Percentiles rank a stretch among this genome's conserved stretches.
Evolutionary conservation across 2,113 vertebrate genomes (phyloP).

Genomic region (Menura novaehollandiae): DNA sequence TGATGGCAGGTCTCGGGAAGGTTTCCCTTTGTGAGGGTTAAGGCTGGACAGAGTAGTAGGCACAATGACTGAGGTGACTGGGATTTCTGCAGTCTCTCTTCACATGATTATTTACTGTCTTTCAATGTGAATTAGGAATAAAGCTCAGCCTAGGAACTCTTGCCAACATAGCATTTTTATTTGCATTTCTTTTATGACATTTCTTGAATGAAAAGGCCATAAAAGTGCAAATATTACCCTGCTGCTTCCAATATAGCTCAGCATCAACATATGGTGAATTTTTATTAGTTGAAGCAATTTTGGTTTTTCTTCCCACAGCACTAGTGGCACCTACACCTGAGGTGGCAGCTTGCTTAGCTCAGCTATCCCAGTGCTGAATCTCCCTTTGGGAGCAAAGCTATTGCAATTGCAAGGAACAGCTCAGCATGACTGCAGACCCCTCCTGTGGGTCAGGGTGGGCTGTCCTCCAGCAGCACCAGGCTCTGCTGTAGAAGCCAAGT

Average conservation of each 20-base stretch:
- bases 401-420: not conserved
- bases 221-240: not conserved
- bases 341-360: not conserved
- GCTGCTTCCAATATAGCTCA: not conserved
- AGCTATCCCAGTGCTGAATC: rapidly evolving
- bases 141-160: not conserved
- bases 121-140: not conserved
- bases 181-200: not conserved
- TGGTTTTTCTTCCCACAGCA: not conserved
- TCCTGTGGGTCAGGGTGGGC: rapidly evolving
- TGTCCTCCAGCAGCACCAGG: not conserved
- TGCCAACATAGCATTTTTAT: not conserved
- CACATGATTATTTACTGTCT: not conserved
- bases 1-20: not conserved
- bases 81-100: not conserved
- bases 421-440: not conserved
- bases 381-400: not conserved
- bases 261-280: not conserved
- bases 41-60: not conserved
- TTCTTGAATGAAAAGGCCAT: not conserved
- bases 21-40: not conserved
- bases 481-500: not conserved
- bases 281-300: not conserved
- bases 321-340: not conserved
- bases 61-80: not conserved